These are phyloP conservation scores for Rhagium mordax DNA, from an alignment of 2,888 invertebrate genomes.

Conservation along the genomic window DNA sequence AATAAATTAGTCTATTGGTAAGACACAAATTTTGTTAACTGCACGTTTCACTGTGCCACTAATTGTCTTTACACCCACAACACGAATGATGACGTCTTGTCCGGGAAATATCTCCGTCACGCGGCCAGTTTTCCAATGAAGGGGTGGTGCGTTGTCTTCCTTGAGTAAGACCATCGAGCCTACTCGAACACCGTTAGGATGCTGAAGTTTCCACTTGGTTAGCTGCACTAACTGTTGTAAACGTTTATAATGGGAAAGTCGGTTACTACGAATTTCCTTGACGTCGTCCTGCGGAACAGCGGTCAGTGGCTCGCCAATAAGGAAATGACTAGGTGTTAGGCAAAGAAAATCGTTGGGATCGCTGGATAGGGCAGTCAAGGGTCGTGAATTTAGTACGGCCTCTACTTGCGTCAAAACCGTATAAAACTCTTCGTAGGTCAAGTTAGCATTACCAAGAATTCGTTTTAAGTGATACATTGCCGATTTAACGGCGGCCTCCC, in stretches of 20 bases:
- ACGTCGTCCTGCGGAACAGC: slow-evolving; percentile 45
- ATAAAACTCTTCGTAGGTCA: slow-evolving; percentile 59
- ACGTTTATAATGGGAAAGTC: slow-evolving; percentile 51
- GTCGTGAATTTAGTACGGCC: slow-evolving; percentile 58
- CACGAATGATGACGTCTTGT: too few species aligned
- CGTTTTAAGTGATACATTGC: slow-evolving; percentile 56
- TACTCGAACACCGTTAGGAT: slow-evolving; percentile 3
- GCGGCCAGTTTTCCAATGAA: slow-evolving; percentile 23
- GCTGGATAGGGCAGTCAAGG: slow-evolving; percentile 53
- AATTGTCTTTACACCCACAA: too few species aligned
- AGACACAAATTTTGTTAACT: too few species aligned
- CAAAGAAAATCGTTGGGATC: slow-evolving; percentile 54
- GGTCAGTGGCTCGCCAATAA: slow-evolving; percentile 51
- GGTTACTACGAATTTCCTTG: slow-evolving; percentile 31
- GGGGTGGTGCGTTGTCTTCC: slow-evolving; percentile 19
- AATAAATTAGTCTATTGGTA: too few species aligned
- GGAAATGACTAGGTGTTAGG: slow-evolving; percentile 57
- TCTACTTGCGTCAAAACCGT: slow-evolving; percentile 58
- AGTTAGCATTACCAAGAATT: slow-evolving; percentile 42
- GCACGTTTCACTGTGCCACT: too few species aligned
- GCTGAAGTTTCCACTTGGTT: slow-evolving; percentile 40
- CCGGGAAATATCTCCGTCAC: not conserved
- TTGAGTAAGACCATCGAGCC: slow-evolving; percentile 11
- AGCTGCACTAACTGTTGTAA: slow-evolving; percentile 47
- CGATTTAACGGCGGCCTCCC: slow-evolving; percentile 60